phyloP scores from a whole-genome alignment of 2,113 vertebrate species.

The Heptranchias perlo region DNA sequence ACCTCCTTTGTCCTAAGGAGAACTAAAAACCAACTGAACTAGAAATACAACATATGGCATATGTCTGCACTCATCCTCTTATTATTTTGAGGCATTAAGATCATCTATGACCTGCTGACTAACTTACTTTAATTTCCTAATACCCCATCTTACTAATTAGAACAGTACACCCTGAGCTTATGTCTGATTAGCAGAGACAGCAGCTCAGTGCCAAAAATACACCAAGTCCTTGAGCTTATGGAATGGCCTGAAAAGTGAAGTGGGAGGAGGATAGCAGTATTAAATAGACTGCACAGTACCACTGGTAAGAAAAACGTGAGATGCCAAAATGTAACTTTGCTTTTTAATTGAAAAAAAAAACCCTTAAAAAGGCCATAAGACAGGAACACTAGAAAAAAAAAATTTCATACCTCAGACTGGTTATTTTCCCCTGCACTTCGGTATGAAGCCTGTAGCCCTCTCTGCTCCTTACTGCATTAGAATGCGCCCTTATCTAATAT shows the following conservation, averaged over 20 bases:
- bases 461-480: background rate
- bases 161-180: background rate
- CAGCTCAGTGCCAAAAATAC: slow-evolving; percentile 24
- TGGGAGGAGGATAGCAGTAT: background rate
- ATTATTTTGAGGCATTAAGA: background rate
- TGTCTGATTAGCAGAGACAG: background rate
- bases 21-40: background rate
- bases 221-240: background rate
- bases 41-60: background rate
- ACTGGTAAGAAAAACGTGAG: background rate
- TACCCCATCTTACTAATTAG: background rate
- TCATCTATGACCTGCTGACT: background rate
- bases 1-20: no score
- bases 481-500: background rate
- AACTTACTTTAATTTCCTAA: background rate
- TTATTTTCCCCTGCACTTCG: background rate
- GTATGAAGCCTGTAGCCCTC: background rate
- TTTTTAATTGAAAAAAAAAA: background rate
- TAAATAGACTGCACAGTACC: background rate
- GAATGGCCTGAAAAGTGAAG: background rate
- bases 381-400: background rate
- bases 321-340: background rate
- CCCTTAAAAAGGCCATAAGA: background rate
- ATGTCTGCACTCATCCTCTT: background rate
- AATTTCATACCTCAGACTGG: background rate